These are phyloP conservation scores for Gymnocheta viridis DNA, from an alignment of 2,888 invertebrate genomes.

Conservation along the genomic window DNA sequence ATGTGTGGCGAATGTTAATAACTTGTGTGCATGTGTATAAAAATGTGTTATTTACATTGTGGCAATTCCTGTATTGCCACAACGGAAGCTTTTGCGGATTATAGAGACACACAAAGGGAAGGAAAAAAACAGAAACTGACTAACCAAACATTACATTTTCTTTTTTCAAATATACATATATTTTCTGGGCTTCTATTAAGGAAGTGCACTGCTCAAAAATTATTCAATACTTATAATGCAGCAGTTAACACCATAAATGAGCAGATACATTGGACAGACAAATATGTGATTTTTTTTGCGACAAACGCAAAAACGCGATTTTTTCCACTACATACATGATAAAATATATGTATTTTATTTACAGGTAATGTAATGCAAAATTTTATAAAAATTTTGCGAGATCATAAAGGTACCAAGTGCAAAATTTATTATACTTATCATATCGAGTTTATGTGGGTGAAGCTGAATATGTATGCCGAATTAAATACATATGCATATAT, in stretches of 20 bases:
- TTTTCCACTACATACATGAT: too few species aligned
- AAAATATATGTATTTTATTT: too few species aligned
- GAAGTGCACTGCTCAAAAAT: constrained; percentile 54
- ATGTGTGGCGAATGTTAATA: constrained; percentile 7
- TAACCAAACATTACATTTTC: constrained; percentile 55
- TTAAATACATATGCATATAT: too few species aligned
- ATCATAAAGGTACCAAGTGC: too few species aligned
- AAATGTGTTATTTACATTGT: constrained; percentile 68
- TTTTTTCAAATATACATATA: constrained; percentile 11
- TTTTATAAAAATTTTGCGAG: too few species aligned
- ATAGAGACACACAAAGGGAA: constrained; percentile 56
- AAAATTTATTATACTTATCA: too few species aligned
- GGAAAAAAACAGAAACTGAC: constrained; percentile 52
- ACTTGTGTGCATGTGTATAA: constrained; percentile 33
- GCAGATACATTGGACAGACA: constrained; percentile 30
- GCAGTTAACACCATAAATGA: constrained; percentile 61
- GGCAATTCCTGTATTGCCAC: constrained; percentile 69
- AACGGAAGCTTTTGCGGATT: constrained; percentile 67
- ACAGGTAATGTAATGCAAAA: too few species aligned
- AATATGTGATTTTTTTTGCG: not conserved
- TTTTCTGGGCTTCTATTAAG: constrained; percentile 29
- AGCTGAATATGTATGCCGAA: too few species aligned
- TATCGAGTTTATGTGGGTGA: too few species aligned
- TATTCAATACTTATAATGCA: constrained; percentile 52
- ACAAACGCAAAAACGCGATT: too few species aligned